Conservation (phyloP, 2,113 vertebrate species). For the Tupaia chinensis region DNA sequence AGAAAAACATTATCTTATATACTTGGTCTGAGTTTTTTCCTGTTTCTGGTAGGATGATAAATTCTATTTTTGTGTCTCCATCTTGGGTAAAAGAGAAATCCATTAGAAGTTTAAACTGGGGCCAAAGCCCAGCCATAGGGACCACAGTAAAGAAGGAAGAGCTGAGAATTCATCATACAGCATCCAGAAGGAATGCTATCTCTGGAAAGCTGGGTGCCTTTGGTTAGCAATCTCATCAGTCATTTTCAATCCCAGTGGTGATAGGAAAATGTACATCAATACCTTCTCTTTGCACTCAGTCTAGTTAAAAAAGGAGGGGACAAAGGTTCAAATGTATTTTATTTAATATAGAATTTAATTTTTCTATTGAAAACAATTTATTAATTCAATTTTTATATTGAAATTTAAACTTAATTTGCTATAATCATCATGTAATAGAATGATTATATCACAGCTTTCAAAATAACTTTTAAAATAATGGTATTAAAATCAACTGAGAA, state of each 20-base stretch:
- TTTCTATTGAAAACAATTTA: slow-evolving; percentile 11
- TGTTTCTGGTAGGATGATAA: background rate
- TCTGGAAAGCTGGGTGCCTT: background rate
- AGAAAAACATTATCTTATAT: background rate
- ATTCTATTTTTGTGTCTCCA: background rate
- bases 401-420: slow-evolving; percentile 30
- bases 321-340: background rate
- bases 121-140: background rate
- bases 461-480: slow-evolving; percentile 36
- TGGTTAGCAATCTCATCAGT: background rate
- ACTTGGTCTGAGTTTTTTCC: background rate
- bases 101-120: background rate
- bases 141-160: background rate
- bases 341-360: background rate
- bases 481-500: slow-evolving; percentile 40
- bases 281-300: background rate
- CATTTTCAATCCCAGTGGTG: slow-evolving; percentile 8
- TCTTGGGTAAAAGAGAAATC: background rate
- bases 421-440: background rate
- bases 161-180: background rate
- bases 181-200: background rate
- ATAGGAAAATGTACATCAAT: background rate
- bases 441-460: background rate
- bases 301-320: background rate
- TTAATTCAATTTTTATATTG: background rate